phyloP scores from a whole-genome alignment of 2,888 invertebrate species.

The Phymatocera aterrima region DNA sequence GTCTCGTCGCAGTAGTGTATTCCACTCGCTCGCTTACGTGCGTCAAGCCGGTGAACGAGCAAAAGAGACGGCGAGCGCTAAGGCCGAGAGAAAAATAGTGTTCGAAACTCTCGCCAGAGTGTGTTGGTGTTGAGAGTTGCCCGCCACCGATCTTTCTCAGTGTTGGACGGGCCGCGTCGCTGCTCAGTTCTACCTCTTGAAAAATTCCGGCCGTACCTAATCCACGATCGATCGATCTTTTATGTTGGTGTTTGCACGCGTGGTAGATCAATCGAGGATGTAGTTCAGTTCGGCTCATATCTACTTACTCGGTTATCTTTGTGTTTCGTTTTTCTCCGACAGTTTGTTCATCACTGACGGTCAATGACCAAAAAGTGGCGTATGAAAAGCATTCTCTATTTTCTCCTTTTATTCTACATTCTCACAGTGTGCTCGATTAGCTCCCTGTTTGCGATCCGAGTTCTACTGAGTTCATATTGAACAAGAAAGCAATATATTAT shows the following conservation, averaged over 20 bases:
- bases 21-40: constrained; percentile 27
- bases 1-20: neutral
- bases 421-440: too few species aligned
- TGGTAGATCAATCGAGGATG: too few species aligned
- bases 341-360: too few species aligned
- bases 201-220: neutral
- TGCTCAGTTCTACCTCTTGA: constrained; percentile 50
- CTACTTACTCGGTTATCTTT: too few species aligned
- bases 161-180: constrained; percentile 63
- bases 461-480: too few species aligned
- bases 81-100: constrained; percentile 1
- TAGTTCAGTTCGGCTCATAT: neutral
- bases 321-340: too few species aligned
- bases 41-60: constrained; percentile 29
- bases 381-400: too few species aligned
- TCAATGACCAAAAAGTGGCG: too few species aligned
- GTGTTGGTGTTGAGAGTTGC: constrained; percentile 60
- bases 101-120: constrained; percentile 38
- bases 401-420: too few species aligned
- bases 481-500: too few species aligned
- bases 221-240: neutral
- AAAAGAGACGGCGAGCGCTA: neutral
- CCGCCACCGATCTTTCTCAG: constrained; percentile 68
- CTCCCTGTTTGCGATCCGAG: too few species aligned
- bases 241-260: neutral